A percentile compares a stretch with the other conserved stretches of the same genome.
Conservation (phyloP, 1,140 invertebrate genomes). For the Lasaia peninsularis region DNA sequence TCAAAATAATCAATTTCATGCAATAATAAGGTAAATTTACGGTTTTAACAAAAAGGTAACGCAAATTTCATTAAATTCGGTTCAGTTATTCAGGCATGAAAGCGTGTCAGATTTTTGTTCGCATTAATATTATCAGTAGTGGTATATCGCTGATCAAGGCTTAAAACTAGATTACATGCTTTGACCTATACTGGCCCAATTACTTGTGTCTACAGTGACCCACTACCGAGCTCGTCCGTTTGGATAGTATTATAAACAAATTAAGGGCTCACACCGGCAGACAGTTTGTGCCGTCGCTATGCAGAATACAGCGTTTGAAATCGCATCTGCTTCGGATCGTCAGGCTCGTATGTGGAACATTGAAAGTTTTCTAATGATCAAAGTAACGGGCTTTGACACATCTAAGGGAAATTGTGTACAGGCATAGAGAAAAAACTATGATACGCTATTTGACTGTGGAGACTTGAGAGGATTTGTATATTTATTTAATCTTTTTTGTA, state of each 20-base stretch:
- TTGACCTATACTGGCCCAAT: neutral
- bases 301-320: slow-evolving; percentile 1
- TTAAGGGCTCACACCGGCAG: neutral
- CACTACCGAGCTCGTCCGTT: neutral
- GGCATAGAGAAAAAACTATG: no score
- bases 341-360: neutral
- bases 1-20: no score
- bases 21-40: no score
- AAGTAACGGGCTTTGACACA: neutral
- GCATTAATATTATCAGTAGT: no score
- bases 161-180: neutral
- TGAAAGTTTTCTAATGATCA: neutral
- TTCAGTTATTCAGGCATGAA: no score
- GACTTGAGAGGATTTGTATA: no score
- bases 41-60: no score
- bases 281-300: neutral
- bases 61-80: no score
- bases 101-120: no score
- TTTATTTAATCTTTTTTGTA: no score
- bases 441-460: no score
- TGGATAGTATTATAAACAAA: slow-evolving; percentile 1
- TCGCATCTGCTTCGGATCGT: slow-evolving; percentile 1
- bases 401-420: neutral
- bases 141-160: neutral
- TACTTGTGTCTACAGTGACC: slow-evolving; percentile 6